Base-by-base conservation (phyloP, 2,888 invertebrate species). In the Pseudococcus jackbeardsleyi region DNA sequence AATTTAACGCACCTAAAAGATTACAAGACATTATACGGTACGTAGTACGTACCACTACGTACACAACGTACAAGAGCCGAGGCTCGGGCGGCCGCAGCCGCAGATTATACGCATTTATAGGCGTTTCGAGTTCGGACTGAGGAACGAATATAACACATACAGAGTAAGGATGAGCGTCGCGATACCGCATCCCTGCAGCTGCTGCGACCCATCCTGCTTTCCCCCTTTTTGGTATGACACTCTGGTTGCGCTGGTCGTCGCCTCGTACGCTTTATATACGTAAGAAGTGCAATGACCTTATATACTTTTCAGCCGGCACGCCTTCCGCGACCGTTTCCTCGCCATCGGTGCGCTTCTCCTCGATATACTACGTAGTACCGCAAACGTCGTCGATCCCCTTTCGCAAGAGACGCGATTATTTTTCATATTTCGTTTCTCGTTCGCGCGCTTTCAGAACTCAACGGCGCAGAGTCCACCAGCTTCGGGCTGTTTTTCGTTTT, bases 271-370 rank as follows among this genome's bases (percentile, higher is more conserved):
- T 22, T 22, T 22, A 64, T 64, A 22, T 64, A 64, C 64, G 22
- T 72, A 72, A 72, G 72, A 72, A 72, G 72, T 72, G 72, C 72
- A 72, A 39, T 33, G 72, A 72, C 72, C 72, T 72, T 72, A 64
- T 22, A 64, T 64, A 64, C 22, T 64, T 64, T 64, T 64, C 64
- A 64, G 64, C 64, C 64, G 64, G 64, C 64, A 64, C 64, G 64
- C 64, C 64, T 12, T 19, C 64, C 64, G 54, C 54, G 54, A 54
- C 54, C 54, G 17, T n/a, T n/a, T n/a, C 54, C 54, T 15, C 54
- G 4, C 5, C 54, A n/a, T 5, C 7, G 6, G 0, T 59, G 12
- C 0, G 22, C 22, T 64, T 64, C 22, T 22, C 9, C 22, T 59
- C 59, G 17, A 6, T n/a, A n/a, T 12, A 8, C 59, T 59, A 19